Base-by-base conservation (phyloP, 2,888 invertebrate genomes). In the Pharmacophagus antenor region DNA sequence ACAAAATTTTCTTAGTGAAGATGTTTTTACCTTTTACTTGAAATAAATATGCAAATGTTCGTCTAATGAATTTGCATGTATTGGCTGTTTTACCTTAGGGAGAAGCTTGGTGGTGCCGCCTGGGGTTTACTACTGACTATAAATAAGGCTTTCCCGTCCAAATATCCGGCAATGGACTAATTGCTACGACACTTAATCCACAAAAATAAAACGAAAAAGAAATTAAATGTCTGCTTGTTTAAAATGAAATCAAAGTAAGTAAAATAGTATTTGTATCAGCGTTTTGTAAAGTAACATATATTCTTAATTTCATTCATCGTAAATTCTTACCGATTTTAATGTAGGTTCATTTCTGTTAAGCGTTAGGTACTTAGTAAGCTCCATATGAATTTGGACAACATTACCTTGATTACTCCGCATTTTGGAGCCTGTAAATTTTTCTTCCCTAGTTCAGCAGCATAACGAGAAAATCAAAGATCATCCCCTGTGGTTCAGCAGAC, bases 131-230 rank as follows among this genome's bases (percentile, higher is more conserved):
- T 65, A 47, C 65, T 44, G 70, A 72, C 78, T 73, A 80, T 83
- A 84, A 84, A 84, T 81, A 83, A 81, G 72, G 77, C 72, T 76
- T 68, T 66, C 64, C 67, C 71, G 71, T 74, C 77, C 76, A 75
- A 83, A 82, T 79, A 79, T 78, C 81, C 79, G 73, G 73, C 73
- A 67, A 73, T 72, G 68, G 77, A 80, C 80, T 82, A 82, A 82
- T 83, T 84, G 80, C 79, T 67, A 71, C 74, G 73, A 77, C 73
- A 66, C 67, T 78, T 82, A 84, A 84, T 83, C 84, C 77, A 79
- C 74, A 73, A 76, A 81, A 83, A 81, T 81, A 81, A 84, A 83
- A 81, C 74, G 70, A 69, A 74, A 70, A 73, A 52, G 62, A 67
- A 69, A 64, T 66, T 65, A 67, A 69, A 61, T 48, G 48, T 56